Evolutionary conservation across 2,797 vertebrate species (phyloP).

Genomic region (Tragelaphus eurycerus): DNA sequence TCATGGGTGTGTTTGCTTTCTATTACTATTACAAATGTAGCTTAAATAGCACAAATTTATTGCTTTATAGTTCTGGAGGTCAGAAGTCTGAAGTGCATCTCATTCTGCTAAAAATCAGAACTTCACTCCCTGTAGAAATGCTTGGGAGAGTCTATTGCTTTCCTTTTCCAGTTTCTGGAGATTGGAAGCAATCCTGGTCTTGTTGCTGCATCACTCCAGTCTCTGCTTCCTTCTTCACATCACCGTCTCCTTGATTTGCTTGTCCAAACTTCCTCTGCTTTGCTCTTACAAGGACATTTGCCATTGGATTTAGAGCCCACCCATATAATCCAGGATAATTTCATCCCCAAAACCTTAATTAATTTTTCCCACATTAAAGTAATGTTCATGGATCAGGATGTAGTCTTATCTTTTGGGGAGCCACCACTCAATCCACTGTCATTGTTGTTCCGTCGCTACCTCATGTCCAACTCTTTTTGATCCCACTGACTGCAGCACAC

Average conservation of each 20-base stretch:
- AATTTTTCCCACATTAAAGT: background rate
- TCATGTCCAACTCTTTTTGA: background rate
- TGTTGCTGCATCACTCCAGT: rapidly evolving
- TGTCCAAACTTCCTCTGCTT: background rate
- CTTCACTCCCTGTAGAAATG: background rate
- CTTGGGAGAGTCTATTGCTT: background rate
- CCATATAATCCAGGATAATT: background rate
- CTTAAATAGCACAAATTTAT: background rate
- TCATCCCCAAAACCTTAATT: background rate
- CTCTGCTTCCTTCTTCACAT: background rate
- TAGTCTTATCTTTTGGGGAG: too few relatives aligned
- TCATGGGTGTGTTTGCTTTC: background rate
- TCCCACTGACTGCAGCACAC: background rate
- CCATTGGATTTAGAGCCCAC: background rate
- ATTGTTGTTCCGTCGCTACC: rapidly evolving
- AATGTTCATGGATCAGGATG: background rate
- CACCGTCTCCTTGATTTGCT: background rate
- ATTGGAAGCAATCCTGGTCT: background rate
- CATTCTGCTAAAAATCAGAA: background rate
- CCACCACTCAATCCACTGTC: background rate
- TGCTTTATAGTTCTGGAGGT: background rate
- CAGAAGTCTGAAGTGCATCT: background rate
- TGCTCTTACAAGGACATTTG: background rate
- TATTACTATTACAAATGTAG: background rate
- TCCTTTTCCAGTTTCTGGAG: background rate